Evolutionary conservation across 2,797 vertebrate species (phyloP).

Genomic region (Salmo trutta): DNA sequence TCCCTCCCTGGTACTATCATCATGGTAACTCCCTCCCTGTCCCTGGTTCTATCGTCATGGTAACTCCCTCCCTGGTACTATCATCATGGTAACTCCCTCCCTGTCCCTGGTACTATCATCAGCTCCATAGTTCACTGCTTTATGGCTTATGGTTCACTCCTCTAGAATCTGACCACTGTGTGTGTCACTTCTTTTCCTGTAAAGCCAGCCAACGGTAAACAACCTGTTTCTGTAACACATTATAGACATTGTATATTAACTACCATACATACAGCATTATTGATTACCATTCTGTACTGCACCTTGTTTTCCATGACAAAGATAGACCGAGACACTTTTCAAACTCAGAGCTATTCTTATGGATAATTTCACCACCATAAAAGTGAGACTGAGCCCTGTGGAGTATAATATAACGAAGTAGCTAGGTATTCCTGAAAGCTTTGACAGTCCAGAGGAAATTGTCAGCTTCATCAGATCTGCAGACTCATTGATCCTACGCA

Average conservation of each 20-base stretch:
- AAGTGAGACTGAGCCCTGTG: not conserved
- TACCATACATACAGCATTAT: not conserved
- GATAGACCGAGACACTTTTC: not conserved
- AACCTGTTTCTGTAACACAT: not conserved
- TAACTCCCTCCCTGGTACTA: too few species aligned
- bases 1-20: not conserved
- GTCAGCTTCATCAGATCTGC: conserved; percentile 3
- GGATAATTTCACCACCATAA: not conserved
- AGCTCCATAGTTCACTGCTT: too few species aligned
- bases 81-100: too few species aligned
- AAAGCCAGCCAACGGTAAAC: not conserved
- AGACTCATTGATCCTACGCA: not conserved
- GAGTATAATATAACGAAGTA: not conserved
- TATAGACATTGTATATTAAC: not conserved
- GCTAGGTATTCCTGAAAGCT: not conserved
- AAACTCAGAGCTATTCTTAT: not conserved
- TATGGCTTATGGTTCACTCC: not conserved
- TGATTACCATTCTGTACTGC: not conserved
- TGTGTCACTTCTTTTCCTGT: not conserved
- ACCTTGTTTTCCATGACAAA: not conserved
- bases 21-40: too few species aligned
- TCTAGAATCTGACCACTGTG: not conserved
- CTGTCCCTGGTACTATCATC: too few species aligned
- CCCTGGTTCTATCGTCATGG: not conserved
- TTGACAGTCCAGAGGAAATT: not conserved